Evolutionary conservation across 1,140 invertebrate genomes (phyloP).

Genomic region (Conopomorpha cramerella): DNA sequence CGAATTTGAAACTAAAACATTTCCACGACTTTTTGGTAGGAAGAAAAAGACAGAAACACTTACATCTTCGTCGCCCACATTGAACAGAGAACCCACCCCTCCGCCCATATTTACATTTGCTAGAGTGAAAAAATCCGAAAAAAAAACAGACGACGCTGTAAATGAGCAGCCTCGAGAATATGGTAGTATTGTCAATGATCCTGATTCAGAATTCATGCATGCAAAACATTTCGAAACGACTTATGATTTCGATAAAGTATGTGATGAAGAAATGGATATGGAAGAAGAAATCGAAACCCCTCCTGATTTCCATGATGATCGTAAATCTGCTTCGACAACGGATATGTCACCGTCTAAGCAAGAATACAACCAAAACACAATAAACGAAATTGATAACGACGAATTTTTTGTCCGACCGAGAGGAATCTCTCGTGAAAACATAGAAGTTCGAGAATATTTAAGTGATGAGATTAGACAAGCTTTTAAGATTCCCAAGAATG

Average conservation of each 20-base stretch:
- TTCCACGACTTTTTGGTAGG: slow-evolving; percentile 73
- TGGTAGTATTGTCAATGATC: slow-evolving; percentile 25
- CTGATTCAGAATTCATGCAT: slow-evolving; percentile 15
- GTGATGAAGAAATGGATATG: slow-evolving; percentile 27
- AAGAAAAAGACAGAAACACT: slow-evolving; percentile 55
- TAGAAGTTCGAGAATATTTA: slow-evolving; percentile 75
- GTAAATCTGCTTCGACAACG: slow-evolving; percentile 16
- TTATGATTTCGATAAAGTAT: slow-evolving; percentile 43
- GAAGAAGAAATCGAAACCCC: too few relatives aligned
- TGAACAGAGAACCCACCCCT: slow-evolving; percentile 54
- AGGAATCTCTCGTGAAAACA: slow-evolving; percentile 80
- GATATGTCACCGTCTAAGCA: slow-evolving; percentile 36
- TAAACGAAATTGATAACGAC: slow-evolving; percentile 85
- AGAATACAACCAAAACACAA: slow-evolving; percentile 62
- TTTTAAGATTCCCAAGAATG: slow-evolving; percentile 69
- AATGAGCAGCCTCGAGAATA: slow-evolving; percentile 48
- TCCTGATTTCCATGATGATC: slow-evolving; percentile 13
- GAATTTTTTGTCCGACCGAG: slow-evolving; percentile 82
- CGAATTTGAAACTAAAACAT: slow-evolving; percentile 75
- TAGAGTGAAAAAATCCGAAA: slow-evolving; percentile 28
- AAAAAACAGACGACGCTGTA: too few relatives aligned
- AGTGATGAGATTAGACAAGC: slow-evolving; percentile 79
- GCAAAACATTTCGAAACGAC: slow-evolving; percentile 29
- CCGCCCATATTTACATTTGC: slow-evolving; percentile 50
- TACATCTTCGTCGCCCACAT: slow-evolving; percentile 44